Evolutionary conservation across 2,113 vertebrate species (phyloP).

Genomic region (Amia ocellicauda): DNA sequence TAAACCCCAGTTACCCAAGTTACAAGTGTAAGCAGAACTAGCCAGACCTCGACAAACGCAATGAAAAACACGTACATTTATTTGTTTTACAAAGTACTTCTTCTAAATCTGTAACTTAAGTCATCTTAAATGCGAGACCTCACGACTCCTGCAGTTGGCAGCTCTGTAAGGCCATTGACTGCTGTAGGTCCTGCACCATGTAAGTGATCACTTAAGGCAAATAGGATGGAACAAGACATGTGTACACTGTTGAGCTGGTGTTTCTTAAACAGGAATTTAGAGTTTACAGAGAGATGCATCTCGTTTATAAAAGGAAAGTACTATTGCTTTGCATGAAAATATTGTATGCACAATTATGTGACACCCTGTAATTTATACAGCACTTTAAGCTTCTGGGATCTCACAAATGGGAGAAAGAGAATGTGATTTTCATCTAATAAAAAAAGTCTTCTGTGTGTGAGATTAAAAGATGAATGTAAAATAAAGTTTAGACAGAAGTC

Average conservation of each 20-base stretch:
- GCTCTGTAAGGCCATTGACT: conserved; percentile 45
- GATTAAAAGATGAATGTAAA: neutral
- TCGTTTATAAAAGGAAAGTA: too few relatives aligned
- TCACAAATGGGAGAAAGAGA: neutral
- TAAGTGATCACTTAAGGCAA: neutral
- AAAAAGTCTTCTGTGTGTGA: too few relatives aligned
- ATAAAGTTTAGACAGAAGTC: neutral
- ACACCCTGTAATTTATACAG: neutral
- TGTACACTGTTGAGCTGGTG: neutral
- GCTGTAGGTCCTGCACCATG: conserved; percentile 35
- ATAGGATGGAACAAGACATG: neutral
- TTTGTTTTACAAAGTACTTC: conserved; percentile 63
- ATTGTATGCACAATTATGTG: neutral
- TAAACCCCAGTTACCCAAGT: conserved; percentile 58
- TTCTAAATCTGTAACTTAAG: conserved; percentile 56
- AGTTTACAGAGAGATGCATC: too few relatives aligned
- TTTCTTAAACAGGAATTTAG: too few relatives aligned
- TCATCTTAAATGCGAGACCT: conserved; percentile 43
- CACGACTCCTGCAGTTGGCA: conserved; percentile 42
- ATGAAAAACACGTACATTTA: conserved; percentile 62
- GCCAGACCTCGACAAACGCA: conserved; percentile 58
- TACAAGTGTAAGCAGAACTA: conserved; percentile 46
- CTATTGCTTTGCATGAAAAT: neutral
- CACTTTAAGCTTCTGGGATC: conserved; percentile 2
- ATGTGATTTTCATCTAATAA: too few relatives aligned